These are phyloP conservation scores for Temnothorax ravouxi DNA, from an alignment of 2,888 invertebrate genomes.

Conservation along the genomic window DNA sequence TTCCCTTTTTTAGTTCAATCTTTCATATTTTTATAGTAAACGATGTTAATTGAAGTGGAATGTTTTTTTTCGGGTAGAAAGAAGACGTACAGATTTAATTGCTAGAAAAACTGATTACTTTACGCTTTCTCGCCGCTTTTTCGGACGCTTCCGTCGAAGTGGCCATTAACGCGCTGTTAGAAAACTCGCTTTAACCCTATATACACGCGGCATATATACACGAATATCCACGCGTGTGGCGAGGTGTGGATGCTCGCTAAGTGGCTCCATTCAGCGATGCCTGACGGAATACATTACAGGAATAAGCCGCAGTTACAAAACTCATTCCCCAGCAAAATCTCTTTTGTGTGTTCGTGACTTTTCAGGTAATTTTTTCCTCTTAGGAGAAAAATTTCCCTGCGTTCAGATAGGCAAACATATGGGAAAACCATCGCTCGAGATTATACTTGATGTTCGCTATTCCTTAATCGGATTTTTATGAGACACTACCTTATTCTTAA, in stretches of 20 bases:
- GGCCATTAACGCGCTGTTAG: conserved; percentile 72
- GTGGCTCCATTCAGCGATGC: conserved; percentile 82
- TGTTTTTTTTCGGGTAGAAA: not conserved
- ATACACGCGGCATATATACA: conserved; percentile 39
- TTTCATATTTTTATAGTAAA: not conserved
- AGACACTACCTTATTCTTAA: not conserved
- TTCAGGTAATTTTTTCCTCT: conserved; percentile 6
- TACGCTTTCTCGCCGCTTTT: conserved; percentile 11
- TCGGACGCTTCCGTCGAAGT: conserved; percentile 62
- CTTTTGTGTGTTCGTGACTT: conserved; percentile 27
- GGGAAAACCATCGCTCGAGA: not conserved
- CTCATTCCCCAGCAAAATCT: conserved; percentile 59
- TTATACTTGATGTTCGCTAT: not conserved
- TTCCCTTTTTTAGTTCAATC: not conserved
- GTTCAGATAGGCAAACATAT: not conserved
- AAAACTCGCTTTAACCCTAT: conserved; percentile 51
- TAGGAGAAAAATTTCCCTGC: conserved; percentile 16
- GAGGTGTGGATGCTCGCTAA: conserved; percentile 78
- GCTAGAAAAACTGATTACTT: conserved; percentile 4
- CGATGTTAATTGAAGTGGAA: conserved; percentile 11
- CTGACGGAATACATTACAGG: conserved; percentile 84
- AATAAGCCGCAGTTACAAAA: conserved; percentile 82
- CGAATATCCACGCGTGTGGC: conserved; percentile 64
- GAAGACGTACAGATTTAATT: conserved; percentile 7
- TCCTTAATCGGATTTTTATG: not conserved